These are phyloP conservation scores for Harlomillsia oculata DNA, from an alignment of 1,140 invertebrate species.

Conservation along the genomic window DNA sequence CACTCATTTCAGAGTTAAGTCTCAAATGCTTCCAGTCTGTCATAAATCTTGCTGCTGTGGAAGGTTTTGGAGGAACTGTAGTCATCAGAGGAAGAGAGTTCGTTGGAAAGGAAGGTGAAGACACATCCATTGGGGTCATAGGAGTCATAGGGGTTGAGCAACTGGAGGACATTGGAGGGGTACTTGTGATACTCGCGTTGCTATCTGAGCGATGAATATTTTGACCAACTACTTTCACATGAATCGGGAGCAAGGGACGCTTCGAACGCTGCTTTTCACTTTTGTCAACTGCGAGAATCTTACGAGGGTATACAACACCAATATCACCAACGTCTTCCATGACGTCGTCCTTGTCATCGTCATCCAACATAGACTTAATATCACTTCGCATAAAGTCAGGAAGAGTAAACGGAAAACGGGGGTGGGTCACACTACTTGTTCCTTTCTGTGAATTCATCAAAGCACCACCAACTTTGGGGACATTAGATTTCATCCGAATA, in stretches of 20 bases:
- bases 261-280: conserved; percentile 53
- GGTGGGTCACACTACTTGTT: no score
- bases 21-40: conserved; percentile 22
- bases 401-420: no score
- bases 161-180: no score
- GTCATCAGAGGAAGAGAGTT: no score
- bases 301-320: conserved; percentile 35
- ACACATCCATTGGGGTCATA: no score
- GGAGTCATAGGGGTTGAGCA: no score
- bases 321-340: neutral
- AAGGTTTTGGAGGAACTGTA: conserved; percentile 18
- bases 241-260: conserved; percentile 12
- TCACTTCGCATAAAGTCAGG: no score
- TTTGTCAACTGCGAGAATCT: conserved; percentile 51
- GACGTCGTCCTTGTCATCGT: neutral
- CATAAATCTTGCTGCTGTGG: conserved; percentile 19
- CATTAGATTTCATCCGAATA: neutral
- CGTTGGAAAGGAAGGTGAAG: no score
- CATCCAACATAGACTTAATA: no score
- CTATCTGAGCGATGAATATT: neutral
- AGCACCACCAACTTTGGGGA: no score
- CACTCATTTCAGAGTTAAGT: conserved; percentile 11
- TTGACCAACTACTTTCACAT: conserved; percentile 19
- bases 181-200: no score
- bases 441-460: no score